Conservation (phyloP, 2,797 vertebrate species). For the Halcyon chelicuti region DNA sequence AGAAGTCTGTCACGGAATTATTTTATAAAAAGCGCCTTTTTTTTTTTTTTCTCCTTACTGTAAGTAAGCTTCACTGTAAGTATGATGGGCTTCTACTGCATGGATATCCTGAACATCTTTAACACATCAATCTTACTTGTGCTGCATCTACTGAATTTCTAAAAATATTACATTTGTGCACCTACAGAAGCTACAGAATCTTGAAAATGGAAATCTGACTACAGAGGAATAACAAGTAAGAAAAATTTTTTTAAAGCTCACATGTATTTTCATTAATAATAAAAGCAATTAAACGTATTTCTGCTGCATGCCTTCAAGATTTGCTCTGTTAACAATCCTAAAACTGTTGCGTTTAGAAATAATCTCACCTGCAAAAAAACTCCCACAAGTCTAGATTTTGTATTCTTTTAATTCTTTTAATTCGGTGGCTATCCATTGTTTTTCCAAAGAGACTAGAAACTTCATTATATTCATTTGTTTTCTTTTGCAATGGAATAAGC, state of each 20-base stretch:
- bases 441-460: slow-evolving; percentile 92
- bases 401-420: slow-evolving; percentile 94
- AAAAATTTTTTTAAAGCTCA: not conserved
- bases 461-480: slow-evolving; percentile 95
- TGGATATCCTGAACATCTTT: not conserved
- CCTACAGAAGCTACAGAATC: not conserved
- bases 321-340: slow-evolving; percentile 9
- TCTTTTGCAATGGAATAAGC: slow-evolving; percentile 90
- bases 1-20: not conserved
- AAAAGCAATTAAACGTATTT: not conserved
- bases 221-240: not conserved
- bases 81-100: not conserved
- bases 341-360: slow-evolving; percentile 44
- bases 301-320: not conserved
- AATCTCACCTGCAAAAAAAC: slow-evolving; percentile 94
- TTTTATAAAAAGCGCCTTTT: not conserved
- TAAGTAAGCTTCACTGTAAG: not conserved
- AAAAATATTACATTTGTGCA: not conserved
- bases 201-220: not conserved
- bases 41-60: not conserved
- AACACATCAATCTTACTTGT: not conserved
- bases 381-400: slow-evolving; percentile 98
- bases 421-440: slow-evolving; percentile 90
- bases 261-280: not conserved
- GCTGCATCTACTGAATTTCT: not conserved